Percentiles rank a stretch among this genome's conserved stretches.
Evolutionary conservation across 2,797 vertebrate genomes (phyloP).

Genomic region (Urophycis tenuis): DNA sequence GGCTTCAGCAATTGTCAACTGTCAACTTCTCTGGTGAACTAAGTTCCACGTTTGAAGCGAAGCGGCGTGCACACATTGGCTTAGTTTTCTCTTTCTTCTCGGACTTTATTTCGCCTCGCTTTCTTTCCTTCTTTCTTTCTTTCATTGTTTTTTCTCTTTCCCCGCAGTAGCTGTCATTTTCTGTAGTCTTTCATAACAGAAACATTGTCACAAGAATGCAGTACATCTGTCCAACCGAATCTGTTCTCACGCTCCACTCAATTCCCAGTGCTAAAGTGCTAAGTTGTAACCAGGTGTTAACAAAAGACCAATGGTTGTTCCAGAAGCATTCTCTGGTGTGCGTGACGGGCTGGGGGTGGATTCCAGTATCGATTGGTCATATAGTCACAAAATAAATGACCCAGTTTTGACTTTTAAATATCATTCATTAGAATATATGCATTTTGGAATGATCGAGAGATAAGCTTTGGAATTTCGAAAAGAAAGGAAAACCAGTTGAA

Average conservation of each 20-base stretch:
- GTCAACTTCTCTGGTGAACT: not conserved
- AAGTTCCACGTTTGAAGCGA: not conserved
- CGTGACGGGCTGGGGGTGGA: no score
- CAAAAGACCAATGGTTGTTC: not conserved
- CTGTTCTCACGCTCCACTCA: not conserved
- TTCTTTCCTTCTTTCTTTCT: not conserved
- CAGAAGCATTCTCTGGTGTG: not conserved
- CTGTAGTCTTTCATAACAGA: not conserved
- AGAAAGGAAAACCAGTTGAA: not conserved
- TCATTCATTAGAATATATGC: not conserved
- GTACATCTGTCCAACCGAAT: not conserved
- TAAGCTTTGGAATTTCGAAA: not conserved
- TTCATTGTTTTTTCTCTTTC: not conserved
- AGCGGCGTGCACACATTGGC: not conserved
- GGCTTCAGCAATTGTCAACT: not conserved
- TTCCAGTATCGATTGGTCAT: no score
- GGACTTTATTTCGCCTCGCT: not conserved
- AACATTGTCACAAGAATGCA: not conserved
- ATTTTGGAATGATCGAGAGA: not conserved
- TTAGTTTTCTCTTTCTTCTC: not conserved
- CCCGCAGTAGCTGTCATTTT: not conserved
- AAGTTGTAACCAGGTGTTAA: constrained; percentile 3
- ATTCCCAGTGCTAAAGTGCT: not conserved
- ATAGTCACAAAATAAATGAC: not conserved
- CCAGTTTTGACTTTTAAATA: not conserved